Conservation (phyloP, 1,140 invertebrate genomes). For the Cyclargus thomasi region DNA sequence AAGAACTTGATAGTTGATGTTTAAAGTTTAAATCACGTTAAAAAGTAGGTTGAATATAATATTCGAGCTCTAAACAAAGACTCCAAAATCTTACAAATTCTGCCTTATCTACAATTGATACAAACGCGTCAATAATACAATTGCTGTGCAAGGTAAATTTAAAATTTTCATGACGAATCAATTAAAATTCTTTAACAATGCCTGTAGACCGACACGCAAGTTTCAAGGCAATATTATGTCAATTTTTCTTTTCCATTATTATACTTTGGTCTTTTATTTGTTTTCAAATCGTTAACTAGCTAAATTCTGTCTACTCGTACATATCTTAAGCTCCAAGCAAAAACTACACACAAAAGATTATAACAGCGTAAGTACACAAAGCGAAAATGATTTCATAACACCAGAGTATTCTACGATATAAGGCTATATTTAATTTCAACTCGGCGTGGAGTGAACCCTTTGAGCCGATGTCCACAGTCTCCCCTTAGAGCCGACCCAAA, state of each 20-base stretch:
- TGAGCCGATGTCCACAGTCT: constrained; percentile 27
- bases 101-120: neutral
- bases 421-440: constrained; percentile 15
- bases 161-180: constrained; percentile 48
- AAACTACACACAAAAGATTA: too few relatives aligned
- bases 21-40: too few relatives aligned
- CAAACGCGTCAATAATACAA: constrained; percentile 14
- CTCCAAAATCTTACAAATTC: too few relatives aligned
- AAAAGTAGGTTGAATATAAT: neutral
- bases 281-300: too few relatives aligned
- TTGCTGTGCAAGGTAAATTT: constrained; percentile 30
- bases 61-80: too few relatives aligned
- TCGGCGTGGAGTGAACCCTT: constrained; percentile 25
- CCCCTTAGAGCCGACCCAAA: constrained; percentile 61
- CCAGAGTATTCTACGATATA: neutral
- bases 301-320: too few relatives aligned
- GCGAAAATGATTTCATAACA: neutral
- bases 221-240: constrained; percentile 21
- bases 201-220: constrained; percentile 30
- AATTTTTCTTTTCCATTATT: neutral
- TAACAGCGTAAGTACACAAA: too few relatives aligned
- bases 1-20: too few relatives aligned
- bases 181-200: constrained; percentile 42
- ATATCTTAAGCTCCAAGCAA: too few relatives aligned
- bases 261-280: too few relatives aligned